Percentiles rank a stretch among this genome's conserved stretches.
Conservation (phyloP, 2,888 invertebrate genomes). For the Stenchaetothrips biformis region DNA sequence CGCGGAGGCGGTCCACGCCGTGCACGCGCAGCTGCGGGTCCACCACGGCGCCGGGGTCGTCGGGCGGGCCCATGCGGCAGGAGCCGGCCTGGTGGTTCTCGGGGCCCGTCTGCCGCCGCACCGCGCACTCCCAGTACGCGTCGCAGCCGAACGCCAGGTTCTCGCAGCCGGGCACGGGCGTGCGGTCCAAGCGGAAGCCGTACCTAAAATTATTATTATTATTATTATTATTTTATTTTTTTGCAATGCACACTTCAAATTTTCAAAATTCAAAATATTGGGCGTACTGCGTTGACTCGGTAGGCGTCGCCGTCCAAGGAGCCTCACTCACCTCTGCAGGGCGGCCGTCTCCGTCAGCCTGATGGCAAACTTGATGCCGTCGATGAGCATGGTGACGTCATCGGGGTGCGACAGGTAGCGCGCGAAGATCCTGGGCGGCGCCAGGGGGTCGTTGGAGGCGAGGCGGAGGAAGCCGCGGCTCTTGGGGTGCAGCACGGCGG, state of each 20-base stretch:
- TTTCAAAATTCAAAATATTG: no score
- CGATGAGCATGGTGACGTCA: constrained; percentile 73
- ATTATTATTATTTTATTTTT: no score
- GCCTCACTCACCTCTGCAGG: constrained; percentile 42
- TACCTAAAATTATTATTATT: no score
- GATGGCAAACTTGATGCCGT: constrained; percentile 76
- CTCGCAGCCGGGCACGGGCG: constrained; percentile 70
- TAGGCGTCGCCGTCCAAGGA: constrained; percentile 29
- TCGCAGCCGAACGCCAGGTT: constrained; percentile 64
- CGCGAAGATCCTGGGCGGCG: constrained; percentile 77
- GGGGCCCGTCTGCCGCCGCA: constrained; percentile 55
- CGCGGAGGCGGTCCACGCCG: constrained; percentile 50
- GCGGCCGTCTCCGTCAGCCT: constrained; percentile 65
- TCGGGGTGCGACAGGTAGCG: constrained; percentile 73
- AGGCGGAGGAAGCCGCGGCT: constrained; percentile 75
- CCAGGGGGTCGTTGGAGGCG: constrained; percentile 69
- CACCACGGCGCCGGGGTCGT: constrained; percentile 56
- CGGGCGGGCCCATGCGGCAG: constrained; percentile 57
- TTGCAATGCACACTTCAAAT: no score
- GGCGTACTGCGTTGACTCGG: no score
- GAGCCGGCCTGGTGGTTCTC: constrained; percentile 63
- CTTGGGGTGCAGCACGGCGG: constrained; percentile 78
- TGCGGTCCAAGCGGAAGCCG: constrained; percentile 69
- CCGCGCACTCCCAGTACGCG: constrained; percentile 58
- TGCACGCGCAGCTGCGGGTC: constrained; percentile 51